Base-by-base conservation (phyloP, 2,888 invertebrate genomes). In the Trichacis sp. region DNA sequence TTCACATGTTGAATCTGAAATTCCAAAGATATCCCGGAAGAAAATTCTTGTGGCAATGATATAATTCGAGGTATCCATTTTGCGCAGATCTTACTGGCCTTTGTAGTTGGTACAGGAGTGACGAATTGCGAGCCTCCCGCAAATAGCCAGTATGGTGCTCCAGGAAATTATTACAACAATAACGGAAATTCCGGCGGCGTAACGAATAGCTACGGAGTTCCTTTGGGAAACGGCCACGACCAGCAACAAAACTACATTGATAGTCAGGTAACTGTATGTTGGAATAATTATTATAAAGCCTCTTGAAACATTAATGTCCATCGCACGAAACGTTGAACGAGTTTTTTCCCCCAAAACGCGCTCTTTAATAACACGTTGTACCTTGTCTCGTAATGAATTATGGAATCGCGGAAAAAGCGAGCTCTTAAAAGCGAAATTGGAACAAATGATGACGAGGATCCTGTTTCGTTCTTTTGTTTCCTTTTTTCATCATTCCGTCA, bases 181-280 rank as follows among this genome's bases (percentile, higher is more conserved):
- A 65, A 72, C 36, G 75, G 71, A 52, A 63, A 65, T 56, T 69
- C 67, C 36, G 73, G 74, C 24, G 70, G 71, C 43, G 68, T 75
- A 65, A 78, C 76, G 48, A 79, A 79, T 72, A 77, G 79, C 67
- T 80, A 80, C 60, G 79, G 78, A 36, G 58, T 76, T 48, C 77
- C 80, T 53, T 53, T 76, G 49, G 74, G 72, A 65, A 69, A 72
- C 50, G 72, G 74, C 49, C 81, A 79, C 66, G 77, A 78, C 66
- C 72, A 74, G 51, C 74, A 81, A 57, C 83, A 83, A 68, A 81
- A 84, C 74, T 82, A 83, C 72, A 74, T 76, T 66, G 83, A 83
- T 68, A 80, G 75, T 61, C 82, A 83, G 79, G 83, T 81, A 72
- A 71, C 50, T 46, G 12, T 42, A 54, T 51, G 36, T 45, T 33